A percentile compares a stretch with the other conserved stretches of the same genome.
Conservation (phyloP, 2,113 vertebrate species). For the Elachura formosa region DNA sequence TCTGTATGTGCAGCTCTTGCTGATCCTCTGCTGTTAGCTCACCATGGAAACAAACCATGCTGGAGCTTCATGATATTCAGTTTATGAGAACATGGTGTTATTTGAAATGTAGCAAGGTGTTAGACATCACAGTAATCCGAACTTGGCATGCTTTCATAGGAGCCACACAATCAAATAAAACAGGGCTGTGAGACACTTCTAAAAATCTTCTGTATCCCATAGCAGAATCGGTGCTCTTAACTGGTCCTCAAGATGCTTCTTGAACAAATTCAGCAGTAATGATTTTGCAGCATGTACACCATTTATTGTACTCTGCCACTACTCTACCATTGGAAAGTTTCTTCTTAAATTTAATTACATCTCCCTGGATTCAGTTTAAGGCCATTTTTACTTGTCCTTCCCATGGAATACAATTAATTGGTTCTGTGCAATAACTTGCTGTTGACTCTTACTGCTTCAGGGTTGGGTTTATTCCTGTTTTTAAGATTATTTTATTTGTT, state of each 20-base stretch:
- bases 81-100: constrained; percentile 53
- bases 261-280: neutral
- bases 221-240: neutral
- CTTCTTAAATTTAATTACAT: neutral
- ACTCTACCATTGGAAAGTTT: neutral
- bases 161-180: neutral
- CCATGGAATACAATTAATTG: neutral
- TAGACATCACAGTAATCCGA: constrained; percentile 14
- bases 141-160: constrained; percentile 23
- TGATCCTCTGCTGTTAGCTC: constrained; percentile 17
- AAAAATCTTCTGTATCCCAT: neutral
- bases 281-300: neutral
- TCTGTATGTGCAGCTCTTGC: neutral
- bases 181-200: neutral
- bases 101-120: constrained; percentile 50
- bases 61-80: neutral
- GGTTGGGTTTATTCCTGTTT: neutral
- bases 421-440: neutral
- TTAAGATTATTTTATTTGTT: too few relatives aligned
- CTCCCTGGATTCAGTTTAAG: neutral
- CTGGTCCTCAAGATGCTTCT: neutral
- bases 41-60: constrained; percentile 42
- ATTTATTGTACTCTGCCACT: neutral
- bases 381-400: neutral
- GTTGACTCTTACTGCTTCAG: neutral